phyloP scores from a whole-genome alignment of 1,140 invertebrate genomes.

The Tribolium madens region DNA sequence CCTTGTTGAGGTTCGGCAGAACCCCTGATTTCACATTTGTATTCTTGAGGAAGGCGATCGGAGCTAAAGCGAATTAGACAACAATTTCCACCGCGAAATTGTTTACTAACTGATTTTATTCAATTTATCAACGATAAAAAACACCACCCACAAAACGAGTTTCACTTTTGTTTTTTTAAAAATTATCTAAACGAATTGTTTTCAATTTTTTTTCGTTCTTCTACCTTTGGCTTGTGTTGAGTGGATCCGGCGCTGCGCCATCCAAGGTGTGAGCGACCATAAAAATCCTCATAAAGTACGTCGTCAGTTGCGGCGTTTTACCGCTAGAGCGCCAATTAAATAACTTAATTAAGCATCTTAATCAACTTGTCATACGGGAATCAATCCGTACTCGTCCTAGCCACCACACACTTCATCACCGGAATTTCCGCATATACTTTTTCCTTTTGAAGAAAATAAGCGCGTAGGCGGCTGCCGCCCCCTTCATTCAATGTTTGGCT shows the following conservation, averaged over 20 bases:
- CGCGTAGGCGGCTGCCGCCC: conserved; percentile 33
- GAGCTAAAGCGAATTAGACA: neutral
- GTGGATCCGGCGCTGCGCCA: neutral
- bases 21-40: neutral
- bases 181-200: too few relatives aligned
- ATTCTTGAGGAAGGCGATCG: neutral
- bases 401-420: conserved; percentile 48
- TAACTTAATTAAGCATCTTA: conserved; percentile 55
- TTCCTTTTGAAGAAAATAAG: conserved; percentile 27
- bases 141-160: too few relatives aligned
- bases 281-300: conserved; percentile 32
- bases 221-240: neutral
- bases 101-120: neutral
- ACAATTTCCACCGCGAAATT: neutral
- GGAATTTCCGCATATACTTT: conserved; percentile 22
- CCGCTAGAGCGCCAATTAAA: conserved; percentile 53
- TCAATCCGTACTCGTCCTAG: conserved; percentile 48
- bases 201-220: too few relatives aligned
- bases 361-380: conserved; percentile 47
- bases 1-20: conserved; percentile 24
- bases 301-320: conserved; percentile 37
- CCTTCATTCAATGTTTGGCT: conserved; percentile 41
- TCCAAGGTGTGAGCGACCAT: conserved; percentile 7
- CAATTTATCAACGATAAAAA: neutral
- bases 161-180: too few relatives aligned